Base-by-base conservation (phyloP, 2,888 invertebrate species). In the Peribatodes rhomboidaria region DNA sequence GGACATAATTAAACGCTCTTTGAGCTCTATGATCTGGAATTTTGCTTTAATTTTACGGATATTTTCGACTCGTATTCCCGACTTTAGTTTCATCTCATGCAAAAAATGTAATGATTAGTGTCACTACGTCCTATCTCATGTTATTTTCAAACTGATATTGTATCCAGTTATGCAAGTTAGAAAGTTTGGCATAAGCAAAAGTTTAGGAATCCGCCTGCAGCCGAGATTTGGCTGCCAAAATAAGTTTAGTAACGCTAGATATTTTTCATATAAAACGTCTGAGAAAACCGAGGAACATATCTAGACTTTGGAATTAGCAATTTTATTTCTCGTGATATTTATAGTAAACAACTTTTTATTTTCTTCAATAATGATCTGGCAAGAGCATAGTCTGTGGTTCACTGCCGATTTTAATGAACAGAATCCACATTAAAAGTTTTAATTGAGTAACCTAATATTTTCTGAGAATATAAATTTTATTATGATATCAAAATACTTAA, bases 171-270 rank as follows among this genome's bases (percentile, higher is more conserved):
- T 35, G 35, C 35, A 35, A 16, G 16, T n/a, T 9, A 37, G 20
- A 52, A 52, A 53, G 39, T 53, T 39, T 20, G 37, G 14, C 31
- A 14, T 47, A 59, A 53, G 54, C 60, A 44, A 57, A 65, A 67
- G 66, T 65, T 70, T 64, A 61, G 44, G 53, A 42, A 68, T 57
- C 64, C 53, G 50, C 42, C 53, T 58, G 66, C 68, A 64, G 66
- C 46, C 52, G 53, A 49, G 49, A 61, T 39, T 46, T 55, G 55
- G 60, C 60, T 70, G 64, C 64, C 66, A 68, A 68, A 70, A 68
- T 61, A 62, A 66, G 47, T 65, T 66, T 54, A 54, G 31, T 44
- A 53, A 53, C 39, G 47, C 37, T 42, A 16, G 46, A 50, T 27
- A 68, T 65, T 68, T 70, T 62, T 65, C 60, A 58, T 55, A 59